A percentile compares a stretch with the other conserved stretches of the same genome.
phyloP scores from a whole-genome alignment of 2,113 vertebrate genomes.

The Hyla sarda region DNA sequence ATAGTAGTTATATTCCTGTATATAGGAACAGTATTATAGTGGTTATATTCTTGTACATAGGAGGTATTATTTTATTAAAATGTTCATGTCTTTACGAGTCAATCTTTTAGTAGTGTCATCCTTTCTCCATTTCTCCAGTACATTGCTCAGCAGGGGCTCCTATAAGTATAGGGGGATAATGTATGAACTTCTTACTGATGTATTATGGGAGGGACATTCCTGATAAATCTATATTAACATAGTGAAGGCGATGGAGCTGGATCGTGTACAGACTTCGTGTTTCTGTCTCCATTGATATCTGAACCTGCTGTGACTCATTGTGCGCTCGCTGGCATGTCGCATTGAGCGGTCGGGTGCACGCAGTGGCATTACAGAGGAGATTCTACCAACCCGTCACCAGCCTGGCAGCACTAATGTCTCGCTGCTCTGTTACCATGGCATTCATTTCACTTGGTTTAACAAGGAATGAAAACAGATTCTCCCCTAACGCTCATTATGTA shows the following conservation, averaged over 20 bases:
- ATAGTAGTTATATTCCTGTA: neutral
- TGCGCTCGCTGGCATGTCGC: conserved; percentile 8
- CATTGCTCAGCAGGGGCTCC: too few relatives aligned
- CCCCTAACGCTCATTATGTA: conserved; percentile 30
- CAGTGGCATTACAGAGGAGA: conserved; percentile 15
- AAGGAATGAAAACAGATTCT: conserved; percentile 45
- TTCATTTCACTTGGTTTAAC: conserved; percentile 23
- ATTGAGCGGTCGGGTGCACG: neutral
- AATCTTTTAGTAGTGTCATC: too few relatives aligned
- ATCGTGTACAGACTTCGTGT: neutral
- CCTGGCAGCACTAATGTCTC: conserved; percentile 27
- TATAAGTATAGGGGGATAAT: too few relatives aligned
- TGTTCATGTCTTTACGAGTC: too few relatives aligned
- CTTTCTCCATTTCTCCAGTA: too few relatives aligned
- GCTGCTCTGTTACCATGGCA: conserved; percentile 38
- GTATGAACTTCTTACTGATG: too few relatives aligned
- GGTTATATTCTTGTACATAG: too few relatives aligned
- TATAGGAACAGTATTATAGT: too few relatives aligned
- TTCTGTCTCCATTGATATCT: neutral
- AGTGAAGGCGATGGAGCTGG: neutral
- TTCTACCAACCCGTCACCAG: neutral
- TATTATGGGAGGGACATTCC: too few relatives aligned
- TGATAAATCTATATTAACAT: too few relatives aligned
- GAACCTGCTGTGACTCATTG: neutral
- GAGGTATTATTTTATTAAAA: too few relatives aligned